Conservation (phyloP, 2,113 vertebrate genomes). For the Tachycineta bicolor region DNA sequence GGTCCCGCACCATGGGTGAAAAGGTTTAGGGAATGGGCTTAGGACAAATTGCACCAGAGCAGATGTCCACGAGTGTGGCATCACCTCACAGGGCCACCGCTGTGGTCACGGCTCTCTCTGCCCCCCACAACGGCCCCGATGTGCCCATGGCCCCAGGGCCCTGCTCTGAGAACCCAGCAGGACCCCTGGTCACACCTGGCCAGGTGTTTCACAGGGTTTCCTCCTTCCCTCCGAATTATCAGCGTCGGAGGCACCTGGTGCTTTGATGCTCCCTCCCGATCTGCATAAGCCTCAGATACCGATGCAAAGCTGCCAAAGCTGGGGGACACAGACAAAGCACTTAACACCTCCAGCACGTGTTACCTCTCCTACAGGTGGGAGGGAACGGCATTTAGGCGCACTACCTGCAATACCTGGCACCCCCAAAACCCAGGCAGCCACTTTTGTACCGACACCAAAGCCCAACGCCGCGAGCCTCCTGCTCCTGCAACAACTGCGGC, state of each 20-base stretch:
- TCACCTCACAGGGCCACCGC: not conserved
- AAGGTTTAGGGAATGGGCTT: not conserved
- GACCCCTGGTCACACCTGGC: not conserved
- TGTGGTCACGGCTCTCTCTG: not conserved
- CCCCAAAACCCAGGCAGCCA: accelerated
- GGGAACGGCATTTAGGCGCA: not conserved
- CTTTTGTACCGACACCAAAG: accelerated
- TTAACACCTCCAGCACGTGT: conserved; percentile 37
- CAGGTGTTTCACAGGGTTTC: not conserved
- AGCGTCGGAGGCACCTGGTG: not conserved
- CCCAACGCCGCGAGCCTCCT: accelerated
- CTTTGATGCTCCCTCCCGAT: conserved; percentile 46
- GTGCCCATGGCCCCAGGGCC: conserved; percentile 2
- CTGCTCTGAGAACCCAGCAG: not conserved
- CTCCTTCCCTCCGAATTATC: not conserved
- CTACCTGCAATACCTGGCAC: not conserved
- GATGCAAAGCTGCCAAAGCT: conserved; percentile 9
- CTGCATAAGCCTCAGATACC: conserved; percentile 47
- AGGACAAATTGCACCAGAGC: not conserved
- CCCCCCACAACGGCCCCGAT: not conserved
- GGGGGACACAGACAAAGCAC: not conserved
- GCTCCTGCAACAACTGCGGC: accelerated
- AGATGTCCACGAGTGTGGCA: not conserved
- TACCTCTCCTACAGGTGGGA: not conserved
- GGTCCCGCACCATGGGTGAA: accelerated